These are phyloP conservation scores for Chunga burmeisteri DNA, from an alignment of 2,113 vertebrate species.

Conservation along the genomic window DNA sequence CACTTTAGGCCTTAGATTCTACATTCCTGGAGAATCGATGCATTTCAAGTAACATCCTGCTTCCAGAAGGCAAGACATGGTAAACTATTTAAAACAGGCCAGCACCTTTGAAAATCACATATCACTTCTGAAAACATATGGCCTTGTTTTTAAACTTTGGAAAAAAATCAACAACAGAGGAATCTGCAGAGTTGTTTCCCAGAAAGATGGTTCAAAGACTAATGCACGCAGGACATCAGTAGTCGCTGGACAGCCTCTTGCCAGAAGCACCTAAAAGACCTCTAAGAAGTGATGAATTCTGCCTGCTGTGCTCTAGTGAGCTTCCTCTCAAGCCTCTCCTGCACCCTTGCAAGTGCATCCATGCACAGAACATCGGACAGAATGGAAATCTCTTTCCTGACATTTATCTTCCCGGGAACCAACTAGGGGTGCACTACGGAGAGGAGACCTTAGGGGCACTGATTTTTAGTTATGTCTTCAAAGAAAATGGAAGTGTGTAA, in stretches of 20 bases:
- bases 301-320: neutral
- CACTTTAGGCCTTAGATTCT: neutral
- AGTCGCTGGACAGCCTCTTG: neutral
- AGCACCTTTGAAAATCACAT: neutral
- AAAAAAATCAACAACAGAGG: neutral
- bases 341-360: neutral
- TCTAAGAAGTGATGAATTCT: neutral
- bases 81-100: neutral
- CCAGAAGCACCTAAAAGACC: neutral
- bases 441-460: neutral
- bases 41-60: neutral
- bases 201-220: neutral
- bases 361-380: too few species aligned
- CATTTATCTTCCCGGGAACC: neutral
- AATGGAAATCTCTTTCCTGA: neutral
- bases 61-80: rapidly evolving
- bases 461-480: neutral
- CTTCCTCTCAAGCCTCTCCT: neutral
- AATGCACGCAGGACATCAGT: neutral
- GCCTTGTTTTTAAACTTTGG: neutral
- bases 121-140: neutral
- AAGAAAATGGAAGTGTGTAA: neutral
- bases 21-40: neutral
- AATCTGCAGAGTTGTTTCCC: neutral
- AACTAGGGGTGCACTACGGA: neutral